Conservation (phyloP, 2,113 vertebrate species). For the Engraulis encrasicolus region DNA sequence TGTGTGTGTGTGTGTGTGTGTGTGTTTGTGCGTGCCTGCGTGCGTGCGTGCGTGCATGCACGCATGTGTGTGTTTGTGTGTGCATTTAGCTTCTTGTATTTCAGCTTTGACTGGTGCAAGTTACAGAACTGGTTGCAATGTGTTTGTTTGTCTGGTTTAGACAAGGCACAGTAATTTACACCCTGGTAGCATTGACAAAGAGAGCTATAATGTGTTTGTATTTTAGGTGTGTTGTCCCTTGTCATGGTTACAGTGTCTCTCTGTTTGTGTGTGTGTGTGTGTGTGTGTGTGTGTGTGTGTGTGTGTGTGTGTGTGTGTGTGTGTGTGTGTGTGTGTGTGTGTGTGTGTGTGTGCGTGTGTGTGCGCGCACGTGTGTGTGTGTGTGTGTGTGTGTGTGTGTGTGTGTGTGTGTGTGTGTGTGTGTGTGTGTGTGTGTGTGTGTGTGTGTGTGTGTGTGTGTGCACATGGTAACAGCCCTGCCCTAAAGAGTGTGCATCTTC, state of each 20-base stretch:
- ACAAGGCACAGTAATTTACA: too few species aligned
- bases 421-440: not conserved
- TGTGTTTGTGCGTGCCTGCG: not conserved
- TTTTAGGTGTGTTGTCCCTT: not conserved
- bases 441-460: constrained; percentile 4
- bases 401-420: constrained; percentile 10
- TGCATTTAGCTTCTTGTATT: too few species aligned
- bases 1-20: not conserved
- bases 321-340: constrained; percentile 23
- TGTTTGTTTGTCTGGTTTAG: not conserved
- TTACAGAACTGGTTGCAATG: not conserved
- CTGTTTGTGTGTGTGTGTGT: not conserved
- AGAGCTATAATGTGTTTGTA: not conserved
- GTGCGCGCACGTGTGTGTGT: constrained; percentile 19
- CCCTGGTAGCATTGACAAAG: not conserved
- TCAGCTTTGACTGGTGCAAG: not conserved
- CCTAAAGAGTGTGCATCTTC: constrained; percentile 69
- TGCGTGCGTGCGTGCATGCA: not conserved
- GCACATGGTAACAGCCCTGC: constrained; percentile 63
- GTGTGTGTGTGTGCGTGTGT: not conserved
- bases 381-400: constrained; percentile 5
- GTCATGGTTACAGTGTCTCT: constrained; percentile 11
- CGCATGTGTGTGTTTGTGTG: not conserved
- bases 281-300: not conserved
- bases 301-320: constrained; percentile 17